Conservation (phyloP, 2,113 vertebrate genomes). For the Lipophrys pholis region DNA sequence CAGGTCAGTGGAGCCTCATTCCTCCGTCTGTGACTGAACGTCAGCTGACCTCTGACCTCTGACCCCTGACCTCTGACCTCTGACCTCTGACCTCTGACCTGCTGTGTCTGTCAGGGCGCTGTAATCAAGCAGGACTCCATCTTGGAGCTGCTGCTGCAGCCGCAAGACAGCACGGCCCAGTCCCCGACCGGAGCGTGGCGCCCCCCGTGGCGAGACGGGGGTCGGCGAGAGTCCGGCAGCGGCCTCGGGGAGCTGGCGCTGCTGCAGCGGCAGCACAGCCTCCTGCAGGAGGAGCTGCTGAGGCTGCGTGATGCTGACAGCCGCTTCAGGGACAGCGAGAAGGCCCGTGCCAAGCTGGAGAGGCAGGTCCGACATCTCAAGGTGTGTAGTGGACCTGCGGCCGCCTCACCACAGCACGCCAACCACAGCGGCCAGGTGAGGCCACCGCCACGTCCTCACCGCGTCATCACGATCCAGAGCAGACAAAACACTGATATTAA, state of each 20-base stretch:
- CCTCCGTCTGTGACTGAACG: too few relatives aligned
- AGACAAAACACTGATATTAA: too few relatives aligned
- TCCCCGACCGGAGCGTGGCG: slow-evolving; percentile 58
- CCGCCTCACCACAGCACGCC: slow-evolving; percentile 22
- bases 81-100: too few relatives aligned
- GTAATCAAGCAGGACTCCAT: slow-evolving; percentile 90
- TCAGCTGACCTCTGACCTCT: too few relatives aligned
- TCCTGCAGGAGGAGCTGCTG: slow-evolving; percentile 90
- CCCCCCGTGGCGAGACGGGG: slow-evolving; percentile 77
- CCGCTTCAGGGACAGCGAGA: slow-evolving; percentile 88
- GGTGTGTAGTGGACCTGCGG: slow-evolving; percentile 31
- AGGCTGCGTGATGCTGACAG: slow-evolving; percentile 85
- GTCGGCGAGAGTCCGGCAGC: slow-evolving; percentile 39
- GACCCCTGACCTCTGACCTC: too few relatives aligned
- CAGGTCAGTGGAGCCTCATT: slow-evolving; percentile 79
- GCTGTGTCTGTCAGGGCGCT: slow-evolving; percentile 75
- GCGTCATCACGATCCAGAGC: too few relatives aligned
- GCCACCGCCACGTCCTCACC: too few relatives aligned
- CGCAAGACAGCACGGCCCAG: slow-evolving; percentile 55
- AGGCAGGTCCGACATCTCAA: slow-evolving; percentile 74
- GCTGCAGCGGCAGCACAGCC: slow-evolving; percentile 88
- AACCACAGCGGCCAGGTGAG: neutral
- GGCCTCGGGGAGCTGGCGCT: slow-evolving; percentile 85
- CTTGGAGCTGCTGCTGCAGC: slow-evolving; percentile 84
- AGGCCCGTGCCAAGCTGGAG: slow-evolving; percentile 81